Evolutionary conservation across 2,797 vertebrate species (phyloP).

Genomic region (Mormyrops boulengeri): DNA sequence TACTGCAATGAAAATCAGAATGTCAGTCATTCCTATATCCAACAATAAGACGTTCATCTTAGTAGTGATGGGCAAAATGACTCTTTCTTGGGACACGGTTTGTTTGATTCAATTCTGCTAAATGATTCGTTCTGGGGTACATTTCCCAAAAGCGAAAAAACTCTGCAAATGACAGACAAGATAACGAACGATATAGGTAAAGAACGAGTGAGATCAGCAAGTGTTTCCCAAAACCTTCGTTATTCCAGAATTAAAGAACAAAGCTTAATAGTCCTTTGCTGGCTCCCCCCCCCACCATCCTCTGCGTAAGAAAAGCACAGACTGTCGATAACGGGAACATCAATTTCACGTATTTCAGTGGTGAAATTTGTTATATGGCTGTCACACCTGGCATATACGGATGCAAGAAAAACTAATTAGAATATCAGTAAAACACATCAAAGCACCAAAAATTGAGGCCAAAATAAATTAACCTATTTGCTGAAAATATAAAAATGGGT

Average conservation of each 20-base stretch:
- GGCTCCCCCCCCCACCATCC: no score
- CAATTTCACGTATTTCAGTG: not conserved
- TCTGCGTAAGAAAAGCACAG: not conserved
- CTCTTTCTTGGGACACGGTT: not conserved
- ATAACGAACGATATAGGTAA: not conserved
- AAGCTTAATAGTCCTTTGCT: not conserved
- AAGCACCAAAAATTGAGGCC: no score
- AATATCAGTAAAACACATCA: no score
- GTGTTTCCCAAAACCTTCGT: not conserved
- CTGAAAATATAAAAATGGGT: not conserved
- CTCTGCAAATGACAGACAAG: not conserved
- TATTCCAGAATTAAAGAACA: not conserved
- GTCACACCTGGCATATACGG: not conserved
- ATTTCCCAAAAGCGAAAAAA: not conserved
- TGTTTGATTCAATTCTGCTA: not conserved
- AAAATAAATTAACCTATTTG: not conserved
- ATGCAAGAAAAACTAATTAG: no score
- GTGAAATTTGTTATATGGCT: not conserved
- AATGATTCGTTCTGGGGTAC: not conserved
- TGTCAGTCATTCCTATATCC: not conserved
- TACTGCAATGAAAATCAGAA: no score
- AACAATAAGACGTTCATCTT: not conserved
- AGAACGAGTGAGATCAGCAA: no score
- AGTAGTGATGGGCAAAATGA: not conserved
- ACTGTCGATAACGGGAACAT: not conserved